Base-by-base conservation (phyloP, 2,113 vertebrate species). In the Ginglymostoma cirratum region DNA sequence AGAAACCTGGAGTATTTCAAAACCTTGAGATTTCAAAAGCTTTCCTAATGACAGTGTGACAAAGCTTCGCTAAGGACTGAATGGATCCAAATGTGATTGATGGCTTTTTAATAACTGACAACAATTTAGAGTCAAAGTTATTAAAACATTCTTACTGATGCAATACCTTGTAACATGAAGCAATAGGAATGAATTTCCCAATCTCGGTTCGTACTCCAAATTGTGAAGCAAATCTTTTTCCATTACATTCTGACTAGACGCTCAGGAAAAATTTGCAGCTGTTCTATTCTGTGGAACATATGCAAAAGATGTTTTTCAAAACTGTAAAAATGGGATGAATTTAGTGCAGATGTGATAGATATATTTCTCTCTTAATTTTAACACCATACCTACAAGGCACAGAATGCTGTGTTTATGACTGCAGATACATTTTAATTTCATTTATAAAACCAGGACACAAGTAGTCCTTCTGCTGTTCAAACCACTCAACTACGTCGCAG, bases 131-230 rank as follows among this genome's bases (percentile, higher is more conserved):
- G 4, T 83, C 42, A 21, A 83, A 45, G 38, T 45, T 83, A 7
- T 83, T 83, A 23, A 45, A 83, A 83, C 38, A 83, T 42, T 5
- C 80, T 83, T 42, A 23, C 38, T 83, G 80, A 83, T 83, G 80
- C 80, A 83, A 83, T 83, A 83, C 5, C 5, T 83, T 23, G 80
- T 45, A 42, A 38, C 17, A 83, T 83, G 38, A 83, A 83, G 80
- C 38, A 83, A 83, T 83, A 83, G 80, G 38, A 83, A 83, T 42
- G 80, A 83, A 42, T 83, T 83, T 83, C 80, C 80, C 80, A 83
- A 42, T 42, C 5, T 21, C 42, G 17, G n/a, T 83, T 42, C 1
- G 19, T 19, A 83, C 80, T 83, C 38, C 80, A 83, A 42, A 5
- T 42, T 83, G 80, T 45, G 80, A 42, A 83, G 80, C 38, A 83